phyloP scores from a whole-genome alignment of 2,888 invertebrate species.

The Netelia melanura region DNA sequence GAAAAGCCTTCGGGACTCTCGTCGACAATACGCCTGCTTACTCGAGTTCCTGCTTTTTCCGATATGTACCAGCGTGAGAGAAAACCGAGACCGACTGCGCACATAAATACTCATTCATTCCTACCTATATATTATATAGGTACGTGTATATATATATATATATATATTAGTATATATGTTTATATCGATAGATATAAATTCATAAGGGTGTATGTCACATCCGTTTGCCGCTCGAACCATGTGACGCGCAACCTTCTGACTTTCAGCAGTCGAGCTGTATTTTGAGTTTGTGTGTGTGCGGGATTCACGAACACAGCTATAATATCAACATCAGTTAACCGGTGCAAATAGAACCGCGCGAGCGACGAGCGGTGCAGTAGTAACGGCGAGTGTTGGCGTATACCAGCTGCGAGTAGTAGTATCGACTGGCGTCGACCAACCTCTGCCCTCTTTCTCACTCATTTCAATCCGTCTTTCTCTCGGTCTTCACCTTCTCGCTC shows the following conservation, averaged over 20 bases:
- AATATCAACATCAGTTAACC: slow-evolving; percentile 35
- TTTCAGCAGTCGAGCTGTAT: not conserved
- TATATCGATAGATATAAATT: not conserved
- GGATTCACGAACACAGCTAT: not conserved
- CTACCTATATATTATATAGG: slow-evolving; percentile 4
- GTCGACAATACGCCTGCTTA: slow-evolving; percentile 37
- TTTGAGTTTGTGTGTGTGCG: not conserved
- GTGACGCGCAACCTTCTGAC: not conserved
- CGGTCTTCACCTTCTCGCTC: slow-evolving; percentile 32
- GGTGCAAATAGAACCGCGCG: slow-evolving; percentile 42
- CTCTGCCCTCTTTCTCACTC: slow-evolving; percentile 29
- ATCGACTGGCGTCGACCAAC: slow-evolving; percentile 56
- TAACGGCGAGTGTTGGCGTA: slow-evolving; percentile 40
- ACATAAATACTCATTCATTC: slow-evolving; percentile 47
- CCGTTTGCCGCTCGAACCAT: not conserved
- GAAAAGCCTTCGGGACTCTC: slow-evolving; percentile 16
- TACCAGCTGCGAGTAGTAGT: slow-evolving; percentile 49
- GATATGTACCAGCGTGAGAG: slow-evolving; percentile 17
- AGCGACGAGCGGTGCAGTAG: slow-evolving; percentile 43
- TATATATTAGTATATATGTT: not conserved
- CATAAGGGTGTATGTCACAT: not conserved
- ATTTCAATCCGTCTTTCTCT: slow-evolving; percentile 10
- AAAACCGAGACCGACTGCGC: slow-evolving; percentile 25
- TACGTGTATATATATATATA: not conserved
- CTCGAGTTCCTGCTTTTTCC: slow-evolving; percentile 15